Percentiles rank a stretch among this genome's conserved stretches.
These are phyloP conservation scores for Balearica regulorum DNA, from an alignment of 2,797 vertebrate species.

Conservation along the genomic window DNA sequence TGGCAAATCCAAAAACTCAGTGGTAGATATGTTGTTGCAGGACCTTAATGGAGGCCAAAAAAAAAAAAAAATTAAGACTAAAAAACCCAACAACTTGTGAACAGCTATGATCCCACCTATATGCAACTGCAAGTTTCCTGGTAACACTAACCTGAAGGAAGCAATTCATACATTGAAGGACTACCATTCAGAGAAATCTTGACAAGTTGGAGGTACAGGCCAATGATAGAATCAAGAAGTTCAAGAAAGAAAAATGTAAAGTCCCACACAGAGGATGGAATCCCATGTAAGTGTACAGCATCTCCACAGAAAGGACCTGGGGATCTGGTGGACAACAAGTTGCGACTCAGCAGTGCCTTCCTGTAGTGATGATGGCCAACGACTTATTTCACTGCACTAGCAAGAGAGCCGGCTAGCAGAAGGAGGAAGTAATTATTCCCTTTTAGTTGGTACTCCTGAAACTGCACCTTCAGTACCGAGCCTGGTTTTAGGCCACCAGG, in stretches of 20 bases:
- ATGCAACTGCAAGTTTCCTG: background rate
- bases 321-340: background rate
- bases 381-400: background rate
- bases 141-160: background rate
- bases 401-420: accelerated
- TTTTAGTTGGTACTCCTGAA: background rate
- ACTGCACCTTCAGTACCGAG: background rate
- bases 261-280: background rate
- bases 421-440: background rate
- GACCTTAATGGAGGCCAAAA: background rate
- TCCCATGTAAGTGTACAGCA: background rate
- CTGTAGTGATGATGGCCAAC: background rate
- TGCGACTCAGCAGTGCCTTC: background rate
- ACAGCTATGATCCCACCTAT: background rate
- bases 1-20: background rate
- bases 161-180: background rate
- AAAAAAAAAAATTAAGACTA: background rate
- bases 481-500: background rate
- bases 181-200: background rate
- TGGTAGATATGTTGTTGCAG: background rate
- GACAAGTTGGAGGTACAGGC: background rate
- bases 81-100: background rate
- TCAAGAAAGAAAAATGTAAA: background rate
- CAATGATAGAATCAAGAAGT: background rate
- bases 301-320: background rate